Base-by-base conservation (phyloP, 2,888 invertebrate genomes). In the Melieria omissa region DNA sequence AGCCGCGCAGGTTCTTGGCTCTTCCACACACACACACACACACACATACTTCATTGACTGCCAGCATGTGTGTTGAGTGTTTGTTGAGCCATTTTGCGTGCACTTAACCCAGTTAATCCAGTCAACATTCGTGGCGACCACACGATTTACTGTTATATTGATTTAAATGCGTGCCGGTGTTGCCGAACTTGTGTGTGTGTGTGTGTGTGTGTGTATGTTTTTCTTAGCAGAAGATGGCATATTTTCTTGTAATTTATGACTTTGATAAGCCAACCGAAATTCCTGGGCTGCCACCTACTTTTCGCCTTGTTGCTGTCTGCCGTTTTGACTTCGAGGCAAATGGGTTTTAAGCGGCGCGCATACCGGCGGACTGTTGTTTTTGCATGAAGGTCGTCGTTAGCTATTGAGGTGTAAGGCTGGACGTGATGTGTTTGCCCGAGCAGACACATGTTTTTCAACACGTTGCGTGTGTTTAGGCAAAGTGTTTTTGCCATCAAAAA, bases 111-210 rank as follows among this genome's bases (percentile, higher is more conserved):
- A 74, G 67, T 74, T 74, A 67, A 74, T 58, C 70, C 66, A 65
- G 71, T 58, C 44, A 66, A 52, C 58, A 68, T 41, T 9, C 29
- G 45, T 54, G 65, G 45, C 6, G 12, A 58, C 41, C 45, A 63
- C 63, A 60, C 61, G 54, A 54, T 71, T 69, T 49, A 73, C 83
- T 80, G 83, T 83, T 82, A 80, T 76, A 80, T 83, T 76, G 81
- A 80, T 81, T 80, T 74, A 80, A 80, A 83, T 82, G 79, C 80
- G 79, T 81, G 52, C 9, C 42, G 3, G 29, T 57, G 44, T 68
- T 61, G 54, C 6, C 14, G 5, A n/a, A 14, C 6, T 14, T 52
- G 52, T 4, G n/a, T 52, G 52, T n/a, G 14, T 12, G 14, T 52
- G 14, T 52, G 12, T 52, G 12, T 52, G 52, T 46, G 44, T 44